phyloP scores from a whole-genome alignment of 1,140 invertebrate genomes.

The Chrysomallon squamiferum region DNA sequence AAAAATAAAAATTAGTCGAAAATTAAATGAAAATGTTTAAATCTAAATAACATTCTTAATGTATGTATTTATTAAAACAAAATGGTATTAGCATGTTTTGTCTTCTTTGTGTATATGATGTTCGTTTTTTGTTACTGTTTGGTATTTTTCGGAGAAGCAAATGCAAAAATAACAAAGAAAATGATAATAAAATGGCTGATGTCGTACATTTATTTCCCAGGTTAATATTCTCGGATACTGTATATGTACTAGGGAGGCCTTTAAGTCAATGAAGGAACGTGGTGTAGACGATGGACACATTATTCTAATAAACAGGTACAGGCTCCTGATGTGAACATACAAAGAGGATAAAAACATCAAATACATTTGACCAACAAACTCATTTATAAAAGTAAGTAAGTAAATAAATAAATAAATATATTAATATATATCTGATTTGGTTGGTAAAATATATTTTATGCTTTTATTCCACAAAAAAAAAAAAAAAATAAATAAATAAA shows the following conservation, averaged over 20 bases:
- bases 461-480: no score
- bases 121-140: neutral
- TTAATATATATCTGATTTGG: no score
- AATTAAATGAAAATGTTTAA: neutral
- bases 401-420: no score
- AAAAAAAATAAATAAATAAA: no score
- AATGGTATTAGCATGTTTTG: neutral
- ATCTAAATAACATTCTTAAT: neutral
- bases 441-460: no score
- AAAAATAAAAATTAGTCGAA: neutral
- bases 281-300: conserved; percentile 72
- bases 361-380: no score
- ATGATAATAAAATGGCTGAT: no score
- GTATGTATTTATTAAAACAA: neutral
- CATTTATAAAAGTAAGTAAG: no score
- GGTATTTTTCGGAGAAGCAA: no score
- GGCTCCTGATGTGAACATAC: no score
- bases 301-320: conserved; percentile 71
- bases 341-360: no score
- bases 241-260: conserved; percentile 71
- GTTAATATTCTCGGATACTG: conserved; percentile 72
- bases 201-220: neutral
- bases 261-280: conserved; percentile 72
- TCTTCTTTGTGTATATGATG: neutral
- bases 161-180: no score